Evolutionary conservation across 2,113 vertebrate species (phyloP), one percentile per base, ranked within the genome.

Genomic region (Sylvicapra grimmia): DNA sequence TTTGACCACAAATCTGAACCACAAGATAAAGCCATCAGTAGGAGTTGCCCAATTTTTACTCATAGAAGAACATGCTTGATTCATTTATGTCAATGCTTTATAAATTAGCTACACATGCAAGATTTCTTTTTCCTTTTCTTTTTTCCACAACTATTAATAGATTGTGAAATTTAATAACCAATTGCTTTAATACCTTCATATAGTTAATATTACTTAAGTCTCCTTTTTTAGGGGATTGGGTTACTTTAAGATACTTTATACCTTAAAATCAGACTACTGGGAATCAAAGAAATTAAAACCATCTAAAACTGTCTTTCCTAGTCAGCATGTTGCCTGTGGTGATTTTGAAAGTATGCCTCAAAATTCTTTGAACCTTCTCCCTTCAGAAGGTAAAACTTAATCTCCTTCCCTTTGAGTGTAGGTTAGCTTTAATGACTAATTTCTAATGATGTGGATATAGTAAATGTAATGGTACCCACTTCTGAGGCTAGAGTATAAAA

Each of bases 1-100:
- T 84, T 96, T 90, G 92, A 63, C 89, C 82, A 77, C 91, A 88
- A 91, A 96, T 93, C 91, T 88, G 49, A 85, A 51, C 53, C 40
- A 44, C 77, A 77, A 92, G 65, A 85, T 75, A 77, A 94, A 90
- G 51, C 10, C 40, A 14, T 88, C 49, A 61, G 19, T 8, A 47
- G 33, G 53, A 83, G 54, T 21, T 40, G 82, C 27, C 11, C 63
- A 75, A 21, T 95, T 90, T 93, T 87, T 89, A 79, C 75, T 12
- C n/a, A 54, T 12, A 15, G 11, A 53, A 8, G 25, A 86, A 19
- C 21, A 44, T 40, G 36, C 31, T 86, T 54, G 80, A 72, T 84
- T 53, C 36, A n/a, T 1, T 47, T 29, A 27, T 93, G 31, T 36
- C 49, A 36, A 25, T 29, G 44, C 31, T 68, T 86, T 90, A 9